Evolutionary conservation across 2,888 invertebrate species (phyloP).

Genomic region (Nomada ferruginata): DNA sequence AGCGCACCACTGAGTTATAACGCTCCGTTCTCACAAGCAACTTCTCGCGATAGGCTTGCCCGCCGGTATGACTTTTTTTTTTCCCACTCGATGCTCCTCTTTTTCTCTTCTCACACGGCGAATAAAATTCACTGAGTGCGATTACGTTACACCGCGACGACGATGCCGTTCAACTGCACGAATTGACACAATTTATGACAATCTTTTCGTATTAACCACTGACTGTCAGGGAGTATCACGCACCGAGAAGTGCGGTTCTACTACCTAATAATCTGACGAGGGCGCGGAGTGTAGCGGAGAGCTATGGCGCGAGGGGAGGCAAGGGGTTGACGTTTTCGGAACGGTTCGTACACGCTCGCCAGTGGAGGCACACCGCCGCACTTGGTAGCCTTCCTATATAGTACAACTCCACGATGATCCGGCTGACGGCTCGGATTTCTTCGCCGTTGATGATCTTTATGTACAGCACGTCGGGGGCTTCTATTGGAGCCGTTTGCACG

Average conservation of each 20-base stretch:
- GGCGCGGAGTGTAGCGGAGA: constrained; percentile 58
- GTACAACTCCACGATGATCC: constrained; percentile 57
- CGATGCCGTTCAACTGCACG: constrained; percentile 41
- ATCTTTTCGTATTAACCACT: constrained; percentile 41
- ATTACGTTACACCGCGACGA: constrained; percentile 33
- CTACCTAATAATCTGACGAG: constrained; percentile 64
- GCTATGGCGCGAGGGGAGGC: constrained; percentile 54
- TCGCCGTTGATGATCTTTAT: constrained; percentile 45
- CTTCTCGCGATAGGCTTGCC: constrained; percentile 35
- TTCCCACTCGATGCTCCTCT: constrained; percentile 26
- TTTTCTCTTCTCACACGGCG: not conserved
- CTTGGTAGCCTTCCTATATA: constrained; percentile 61
- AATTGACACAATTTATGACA: constrained; percentile 48
- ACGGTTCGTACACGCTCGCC: constrained; percentile 72
- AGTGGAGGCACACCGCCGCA: constrained; percentile 62
- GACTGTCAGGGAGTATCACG: constrained; percentile 58
- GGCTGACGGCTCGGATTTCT: constrained; percentile 59
- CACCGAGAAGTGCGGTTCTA: constrained; percentile 63
- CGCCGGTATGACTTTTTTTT: not conserved
- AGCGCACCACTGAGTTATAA: constrained; percentile 49
- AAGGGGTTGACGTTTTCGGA: constrained; percentile 77
- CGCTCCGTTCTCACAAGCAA: constrained; percentile 49
- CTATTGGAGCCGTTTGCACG: constrained; percentile 9
- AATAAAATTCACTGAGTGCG: constrained; percentile 30
- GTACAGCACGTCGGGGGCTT: constrained; percentile 28